Evolutionary conservation across 1,140 invertebrate genomes (phyloP).

Genomic region (Meloidogyne hapla): DNA sequence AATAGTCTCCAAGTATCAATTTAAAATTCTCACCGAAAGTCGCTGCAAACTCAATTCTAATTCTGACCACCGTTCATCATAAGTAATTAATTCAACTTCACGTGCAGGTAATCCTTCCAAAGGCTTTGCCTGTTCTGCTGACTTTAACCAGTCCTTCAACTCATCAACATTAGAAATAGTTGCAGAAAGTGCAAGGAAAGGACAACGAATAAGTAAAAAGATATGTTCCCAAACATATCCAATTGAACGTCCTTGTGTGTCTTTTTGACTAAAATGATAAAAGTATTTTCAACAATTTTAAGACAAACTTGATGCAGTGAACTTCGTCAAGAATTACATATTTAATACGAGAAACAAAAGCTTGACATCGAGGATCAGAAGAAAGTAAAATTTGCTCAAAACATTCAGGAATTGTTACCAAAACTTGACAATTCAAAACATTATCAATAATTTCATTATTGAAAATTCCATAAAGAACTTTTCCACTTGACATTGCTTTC

Average conservation of each 20-base stretch:
- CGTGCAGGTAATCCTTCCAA: slow-evolving; percentile 32
- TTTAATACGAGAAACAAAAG: slow-evolving; percentile 58
- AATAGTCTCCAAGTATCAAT: neutral
- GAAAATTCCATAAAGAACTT: slow-evolving; percentile 57
- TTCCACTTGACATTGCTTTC: slow-evolving; percentile 55
- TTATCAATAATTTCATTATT: slow-evolving; percentile 51
- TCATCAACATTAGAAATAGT: slow-evolving; percentile 58
- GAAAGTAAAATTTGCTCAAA: slow-evolving; percentile 57
- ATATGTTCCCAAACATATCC: slow-evolving; percentile 64
- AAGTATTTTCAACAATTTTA: slow-evolving; percentile 6
- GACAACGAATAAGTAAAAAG: slow-evolving; percentile 60
- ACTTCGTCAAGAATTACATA: slow-evolving; percentile 64
- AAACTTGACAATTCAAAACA: slow-evolving; percentile 58
- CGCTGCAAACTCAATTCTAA: slow-evolving; percentile 55
- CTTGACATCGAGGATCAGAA: slow-evolving; percentile 51
- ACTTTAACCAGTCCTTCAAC: slow-evolving; percentile 53
- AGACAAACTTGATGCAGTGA: slow-evolving; percentile 56
- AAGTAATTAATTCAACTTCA: slow-evolving; percentile 57
- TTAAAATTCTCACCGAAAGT: slow-evolving; percentile 20
- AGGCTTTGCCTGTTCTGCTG: slow-evolving; percentile 48
- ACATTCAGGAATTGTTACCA: slow-evolving; percentile 62
- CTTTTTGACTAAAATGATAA: slow-evolving; percentile 22
- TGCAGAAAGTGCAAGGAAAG: slow-evolving; percentile 61
- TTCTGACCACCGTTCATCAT: slow-evolving; percentile 62
- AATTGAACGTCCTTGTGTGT: slow-evolving; percentile 26